Evolutionary conservation across 2,888 invertebrate genomes (phyloP), one percentile per base, ranked within the genome.

Genomic region (Monopis laevigella): DNA sequence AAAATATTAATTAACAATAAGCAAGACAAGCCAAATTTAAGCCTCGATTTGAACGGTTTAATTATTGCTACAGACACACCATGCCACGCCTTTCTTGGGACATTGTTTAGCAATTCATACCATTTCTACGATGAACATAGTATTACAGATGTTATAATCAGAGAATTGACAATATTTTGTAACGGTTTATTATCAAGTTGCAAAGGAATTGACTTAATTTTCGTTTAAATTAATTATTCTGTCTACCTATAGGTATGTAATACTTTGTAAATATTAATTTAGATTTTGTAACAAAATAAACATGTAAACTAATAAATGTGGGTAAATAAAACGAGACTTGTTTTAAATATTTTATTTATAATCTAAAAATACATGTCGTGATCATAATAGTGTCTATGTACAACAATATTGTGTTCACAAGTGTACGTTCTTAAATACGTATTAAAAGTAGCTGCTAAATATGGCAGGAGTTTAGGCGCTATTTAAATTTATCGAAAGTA

Each of bases 361-460:
- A 44, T 14, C 19, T 29, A 27, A 11, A 21, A n/a, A 11, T 36
- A 21, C 19, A 36, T 59, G 61, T 80, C 78, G 78, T 78, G 78
- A 61, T 65, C 68, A 67, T 68, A 75, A 77, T 78, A 69, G 59
- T 66, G 64, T 55, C 43, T 41, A 45, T 6, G 10, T 10, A 17
- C 11, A 27, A 32, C 68, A 70, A 65, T 49, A 78, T 80, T 59
- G 66, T 63, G 74, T 57, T 63, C 80, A 80, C 78, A 80, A 80
- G 64, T 59, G 54, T 48, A 43, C 27, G 18, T 26, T 36, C 38
- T 16, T 32, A 32, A 14, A 16, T 32, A 21, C 24, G 8, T 21
- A 21, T 21, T 46, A 41, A 45, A 12, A 14, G 14, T 24, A n/a
- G 44, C 54, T 54, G 60, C 61, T 53, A 43, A 53, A 64, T 66